Evolutionary conservation across 1,140 invertebrate species (phyloP).

Genomic region (Triops cancriformis): DNA sequence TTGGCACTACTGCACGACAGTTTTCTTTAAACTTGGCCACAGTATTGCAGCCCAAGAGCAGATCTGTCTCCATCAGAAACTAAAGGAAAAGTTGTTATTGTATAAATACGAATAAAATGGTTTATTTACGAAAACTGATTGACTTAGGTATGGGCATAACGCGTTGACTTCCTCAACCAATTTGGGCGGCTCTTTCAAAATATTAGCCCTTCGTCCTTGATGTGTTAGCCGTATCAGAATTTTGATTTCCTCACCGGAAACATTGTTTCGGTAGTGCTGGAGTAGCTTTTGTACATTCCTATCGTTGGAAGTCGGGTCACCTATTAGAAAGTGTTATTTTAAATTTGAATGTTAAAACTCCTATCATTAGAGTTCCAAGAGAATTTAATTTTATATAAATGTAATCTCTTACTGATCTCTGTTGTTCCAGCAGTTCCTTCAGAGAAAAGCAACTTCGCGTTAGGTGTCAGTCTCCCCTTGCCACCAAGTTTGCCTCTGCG

Average conservation of each 20-base stretch:
- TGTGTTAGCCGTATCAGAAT: background rate
- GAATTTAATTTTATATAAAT: background rate
- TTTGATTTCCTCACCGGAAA: background rate
- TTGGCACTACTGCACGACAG: background rate
- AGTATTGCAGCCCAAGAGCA: background rate
- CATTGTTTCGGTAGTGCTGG: background rate
- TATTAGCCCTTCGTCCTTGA: background rate
- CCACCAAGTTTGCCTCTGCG: background rate
- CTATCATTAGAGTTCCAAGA: background rate
- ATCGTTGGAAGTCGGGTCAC: background rate
- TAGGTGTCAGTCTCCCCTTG: background rate
- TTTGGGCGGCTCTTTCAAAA: background rate
- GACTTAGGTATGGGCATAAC: background rate
- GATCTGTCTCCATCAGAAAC: background rate
- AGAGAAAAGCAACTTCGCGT: background rate
- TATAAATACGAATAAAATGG: background rate
- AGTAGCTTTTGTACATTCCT: background rate
- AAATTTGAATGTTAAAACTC: background rate
- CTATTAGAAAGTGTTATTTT: background rate
- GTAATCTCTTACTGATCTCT: background rate
- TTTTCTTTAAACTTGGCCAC: background rate
- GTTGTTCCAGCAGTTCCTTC: background rate
- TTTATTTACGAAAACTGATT: background rate
- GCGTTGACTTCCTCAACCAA: background rate
- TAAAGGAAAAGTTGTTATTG: background rate